Percentiles rank a stretch among this genome's conserved stretches.
These are phyloP conservation scores for Notothenia rossii DNA, from an alignment of 2,113 vertebrate species.

Conservation along the genomic window DNA sequence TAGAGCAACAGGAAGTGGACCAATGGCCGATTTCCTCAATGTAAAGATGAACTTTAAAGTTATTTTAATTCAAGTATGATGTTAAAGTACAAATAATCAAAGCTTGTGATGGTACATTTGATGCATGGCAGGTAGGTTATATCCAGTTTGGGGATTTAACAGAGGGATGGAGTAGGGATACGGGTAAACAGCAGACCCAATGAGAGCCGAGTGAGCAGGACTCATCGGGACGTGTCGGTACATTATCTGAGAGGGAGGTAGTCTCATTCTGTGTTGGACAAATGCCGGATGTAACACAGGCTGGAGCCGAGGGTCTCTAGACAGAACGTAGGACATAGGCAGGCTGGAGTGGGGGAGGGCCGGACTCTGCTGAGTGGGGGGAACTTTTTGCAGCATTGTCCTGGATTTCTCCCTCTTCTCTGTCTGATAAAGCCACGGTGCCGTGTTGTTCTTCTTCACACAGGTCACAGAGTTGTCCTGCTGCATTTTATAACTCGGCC, in stretches of 20 bases:
- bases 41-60: neutral
- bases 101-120: conserved; percentile 75
- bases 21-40: neutral
- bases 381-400: conserved; percentile 69
- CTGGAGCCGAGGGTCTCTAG: conserved; percentile 65
- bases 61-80: neutral
- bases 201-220: conserved; percentile 60
- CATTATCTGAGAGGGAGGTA: conserved; percentile 73
- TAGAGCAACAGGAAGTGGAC: neutral
- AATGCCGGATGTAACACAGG: conserved; percentile 54
- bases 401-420: conserved; percentile 81
- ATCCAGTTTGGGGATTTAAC: conserved; percentile 71
- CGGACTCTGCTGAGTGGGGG: conserved; percentile 68
- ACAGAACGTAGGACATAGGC: conserved; percentile 56
- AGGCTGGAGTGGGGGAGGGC: conserved; percentile 47
- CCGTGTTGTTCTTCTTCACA: conserved; percentile 62
- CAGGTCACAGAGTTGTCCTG: conserved; percentile 49
- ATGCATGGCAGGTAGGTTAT: conserved; percentile 70
- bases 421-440: conserved; percentile 52
- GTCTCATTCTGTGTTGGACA: conserved; percentile 70
- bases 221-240: conserved; percentile 71
- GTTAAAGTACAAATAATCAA: conserved; percentile 47
- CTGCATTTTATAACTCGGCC: conserved; percentile 61
- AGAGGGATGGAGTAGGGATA: conserved; percentile 75
- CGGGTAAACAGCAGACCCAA: conserved; percentile 70